Evolutionary conservation across 2,888 invertebrate species (phyloP), one percentile per base, ranked within the genome.

Genomic region (Apoda limacodes): DNA sequence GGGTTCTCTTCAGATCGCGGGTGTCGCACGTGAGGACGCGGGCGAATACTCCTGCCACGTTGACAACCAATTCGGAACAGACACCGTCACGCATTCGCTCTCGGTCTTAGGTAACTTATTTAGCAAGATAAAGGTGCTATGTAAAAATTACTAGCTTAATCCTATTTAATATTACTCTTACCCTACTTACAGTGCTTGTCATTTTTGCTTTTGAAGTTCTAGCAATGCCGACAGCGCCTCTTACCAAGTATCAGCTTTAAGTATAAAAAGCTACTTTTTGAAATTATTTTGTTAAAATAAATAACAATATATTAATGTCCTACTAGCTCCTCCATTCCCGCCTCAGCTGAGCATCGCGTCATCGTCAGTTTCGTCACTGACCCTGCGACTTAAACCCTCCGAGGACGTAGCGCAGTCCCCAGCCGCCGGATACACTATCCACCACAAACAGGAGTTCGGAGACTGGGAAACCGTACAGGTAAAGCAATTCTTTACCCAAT

Each of bases 1-100:
- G 68, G 96, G 96, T 13, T 93, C 95, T 1, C 78, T 97, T n/a
- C 86, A 92, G 51, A 92, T 97, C 37, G 91, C 92, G 36, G 91
- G 93, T 43, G 93, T 95, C 0, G 90, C 91, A 26, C 86, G 95
- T 15, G 88, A 89, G 39, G 96, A 97, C 72, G 93, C 94, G 31
- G 96, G 95, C 31, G 95, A 96, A 69, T 97, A 97, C 64, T 90
- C 94, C 1, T 97, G 97, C 69, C 89, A 89, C 50, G 95, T 95
- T 10, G 92, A 94, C 61, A 97, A 97, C 69, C 88, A 89, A 13
- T 93, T 93, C 64, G 96, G 96, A 28, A 91, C 93, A 47, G 96
- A 96, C 56, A 92, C 93, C 9, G 93, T 96, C 28, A 92, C 92
- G 0, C 95, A 95, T 66, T 90, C 91, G 33, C 83, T 97, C 30